These are phyloP conservation scores for Cataglyphis albicans DNA, from an alignment of 2,888 invertebrate genomes.

Conservation along the genomic window DNA sequence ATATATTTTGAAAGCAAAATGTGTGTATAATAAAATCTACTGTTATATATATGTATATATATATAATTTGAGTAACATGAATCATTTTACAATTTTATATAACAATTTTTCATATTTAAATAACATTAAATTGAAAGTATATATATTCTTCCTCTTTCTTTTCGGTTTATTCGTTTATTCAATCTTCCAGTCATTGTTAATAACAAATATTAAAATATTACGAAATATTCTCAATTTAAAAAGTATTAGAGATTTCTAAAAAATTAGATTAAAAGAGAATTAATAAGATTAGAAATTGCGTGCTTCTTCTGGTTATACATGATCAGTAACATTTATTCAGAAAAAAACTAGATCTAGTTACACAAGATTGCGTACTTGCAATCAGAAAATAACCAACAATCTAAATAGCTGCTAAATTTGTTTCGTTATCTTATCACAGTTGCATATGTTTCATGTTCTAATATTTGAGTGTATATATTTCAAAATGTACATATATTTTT, in stretches of 20 bases:
- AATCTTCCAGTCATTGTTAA: background rate
- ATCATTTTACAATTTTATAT: background rate
- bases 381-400: background rate
- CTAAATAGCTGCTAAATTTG: background rate
- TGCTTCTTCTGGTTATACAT: background rate
- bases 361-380: background rate
- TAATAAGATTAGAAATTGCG: background rate
- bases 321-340: background rate
- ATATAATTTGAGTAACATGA: too few relatives aligned
- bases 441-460: constrained; percentile 1
- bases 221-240: too few relatives aligned
- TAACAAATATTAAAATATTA: background rate
- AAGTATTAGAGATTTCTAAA: too few relatives aligned
- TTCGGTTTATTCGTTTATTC: background rate
- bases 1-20: constrained; percentile 42
- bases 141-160: background rate
- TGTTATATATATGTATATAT: constrained; percentile 1
- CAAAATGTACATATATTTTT: constrained; percentile 10
- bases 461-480: background rate
- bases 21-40: constrained; percentile 39
- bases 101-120: background rate
- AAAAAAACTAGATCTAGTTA: constrained; percentile 30
- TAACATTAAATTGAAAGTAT: background rate
- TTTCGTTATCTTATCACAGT: background rate
- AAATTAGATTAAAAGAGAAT: too few relatives aligned